Evolutionary conservation across 2,797 vertebrate genomes (phyloP), one percentile per base, ranked within the genome.

Genomic region (Acanthurus leucopareius): DNA sequence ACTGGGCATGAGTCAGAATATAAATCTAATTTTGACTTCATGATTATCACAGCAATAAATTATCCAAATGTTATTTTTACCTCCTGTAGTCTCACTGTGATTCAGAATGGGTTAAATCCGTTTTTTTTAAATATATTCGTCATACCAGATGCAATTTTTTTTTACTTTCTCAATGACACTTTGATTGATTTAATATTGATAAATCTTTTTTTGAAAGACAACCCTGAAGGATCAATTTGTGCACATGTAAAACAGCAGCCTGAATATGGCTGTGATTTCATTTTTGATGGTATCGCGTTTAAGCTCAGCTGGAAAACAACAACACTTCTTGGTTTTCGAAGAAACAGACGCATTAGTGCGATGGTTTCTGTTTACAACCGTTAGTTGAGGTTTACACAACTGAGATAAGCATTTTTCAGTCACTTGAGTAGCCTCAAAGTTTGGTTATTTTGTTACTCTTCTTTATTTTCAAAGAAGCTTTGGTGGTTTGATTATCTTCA

Each of bases 341-440:
- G 22, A 74, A 80, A 80, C 25, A 63, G 63, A 74, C 64, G 69
- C 35, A 60, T 49, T 13, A 1, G 5, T 57, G 65, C 2, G 3
- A 3, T 35, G 42, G 42, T 53, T 61, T 56, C 19, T 58, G 48
- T 79, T 73, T 64, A 25, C 47, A 69, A 54, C 32, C 11, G 19
- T 38, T 40, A 62, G 5, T 3, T 28, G 42, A 47, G 44, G 62
- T 56, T 72, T 52, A 22, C 10, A 35, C n/a, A 32, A 11, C 19
- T 25, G 10, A 77, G 49, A 63, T 35, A 9, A 28, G 19, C 1
- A 42, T 38, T 13, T 19, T 6, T 17, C 7, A 32, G 0, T 60
- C 4, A 4, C 3, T 15, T 48, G 5, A 68, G 16, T 2, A 25
- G 25, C 25, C 25, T 48, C 6, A 35, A 56, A 56, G 10, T n/a